Evolutionary conservation across 1,140 invertebrate genomes (phyloP).

Genomic region (Micrasema longulum): DNA sequence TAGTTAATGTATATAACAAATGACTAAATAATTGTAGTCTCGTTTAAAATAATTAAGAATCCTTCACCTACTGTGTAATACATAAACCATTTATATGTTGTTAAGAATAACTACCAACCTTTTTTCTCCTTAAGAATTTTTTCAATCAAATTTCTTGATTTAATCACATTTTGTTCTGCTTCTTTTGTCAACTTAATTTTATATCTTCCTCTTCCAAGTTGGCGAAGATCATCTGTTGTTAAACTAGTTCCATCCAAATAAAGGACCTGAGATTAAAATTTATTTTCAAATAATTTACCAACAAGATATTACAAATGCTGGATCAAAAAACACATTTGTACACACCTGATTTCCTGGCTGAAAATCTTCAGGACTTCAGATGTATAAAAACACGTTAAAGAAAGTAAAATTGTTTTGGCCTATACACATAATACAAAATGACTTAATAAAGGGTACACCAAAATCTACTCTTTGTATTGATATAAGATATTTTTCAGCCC

Average conservation of each 20-base stretch:
- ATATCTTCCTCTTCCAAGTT: constrained; percentile 70
- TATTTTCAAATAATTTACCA: constrained; percentile 1
- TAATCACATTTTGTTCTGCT: constrained; percentile 68
- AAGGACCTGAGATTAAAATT: constrained; percentile 61
- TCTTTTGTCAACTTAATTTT: constrained; percentile 73
- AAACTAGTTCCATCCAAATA: constrained; percentile 72
- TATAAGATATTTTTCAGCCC: too few species aligned
- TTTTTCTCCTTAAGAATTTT: constrained; percentile 73
- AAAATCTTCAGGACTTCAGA: constrained; percentile 42
- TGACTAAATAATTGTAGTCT: too few species aligned
- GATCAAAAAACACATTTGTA: too few species aligned
- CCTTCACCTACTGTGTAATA: too few species aligned
- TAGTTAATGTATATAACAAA: too few species aligned
- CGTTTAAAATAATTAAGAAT: too few species aligned
- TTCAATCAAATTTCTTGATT: constrained; percentile 71
- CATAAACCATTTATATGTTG: too few species aligned
- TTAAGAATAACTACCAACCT: constrained; percentile 62
- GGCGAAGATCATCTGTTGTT: constrained; percentile 70
- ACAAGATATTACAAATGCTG: constrained; percentile 4
- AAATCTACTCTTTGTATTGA: too few species aligned
- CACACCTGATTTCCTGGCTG: constrained; percentile 42
- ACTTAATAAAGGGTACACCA: too few species aligned
- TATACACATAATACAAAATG: too few species aligned
- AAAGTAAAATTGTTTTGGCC: constrained; percentile 2
- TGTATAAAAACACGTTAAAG: constrained; percentile 12